These are phyloP conservation scores for Pampus argenteus DNA, from an alignment of 2,797 vertebrate species.

Conservation along the genomic window DNA sequence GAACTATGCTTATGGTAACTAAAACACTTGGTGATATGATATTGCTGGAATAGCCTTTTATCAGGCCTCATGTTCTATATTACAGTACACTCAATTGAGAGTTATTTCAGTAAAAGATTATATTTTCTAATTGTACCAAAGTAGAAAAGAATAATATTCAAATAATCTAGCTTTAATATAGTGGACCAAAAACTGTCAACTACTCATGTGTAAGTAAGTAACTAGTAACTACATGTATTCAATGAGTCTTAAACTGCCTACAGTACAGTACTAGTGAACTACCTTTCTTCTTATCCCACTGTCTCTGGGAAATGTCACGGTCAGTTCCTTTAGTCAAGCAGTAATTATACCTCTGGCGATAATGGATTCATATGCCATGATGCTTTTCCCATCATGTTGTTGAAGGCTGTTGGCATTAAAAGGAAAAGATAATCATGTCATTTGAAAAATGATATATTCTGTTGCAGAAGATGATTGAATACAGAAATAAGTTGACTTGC, in stretches of 20 bases:
- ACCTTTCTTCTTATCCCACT: constrained; percentile 9
- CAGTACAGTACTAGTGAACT: constrained; percentile 1
- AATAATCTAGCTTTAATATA: neutral
- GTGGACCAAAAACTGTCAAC: neutral
- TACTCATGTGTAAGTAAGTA: neutral
- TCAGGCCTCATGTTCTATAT: neutral
- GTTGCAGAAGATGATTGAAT: constrained; percentile 32
- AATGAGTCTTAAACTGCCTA: constrained; percentile 1
- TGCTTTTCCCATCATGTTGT: constrained; percentile 38
- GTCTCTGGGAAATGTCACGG: constrained; percentile 43
- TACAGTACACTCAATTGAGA: neutral
- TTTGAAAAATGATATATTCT: constrained; percentile 49
- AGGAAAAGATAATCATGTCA: constrained; percentile 43
- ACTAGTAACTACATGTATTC: constrained; percentile 1
- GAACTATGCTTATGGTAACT: no score
- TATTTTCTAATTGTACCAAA: constrained; percentile 1
- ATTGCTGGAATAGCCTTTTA: neutral
- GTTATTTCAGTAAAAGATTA: neutral
- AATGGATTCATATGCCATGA: constrained; percentile 54
- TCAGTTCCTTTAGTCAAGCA: constrained; percentile 43
- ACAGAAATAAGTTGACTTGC: constrained; percentile 36
- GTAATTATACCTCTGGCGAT: constrained; percentile 57
- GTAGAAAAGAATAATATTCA: neutral
- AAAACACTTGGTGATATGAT: no score
- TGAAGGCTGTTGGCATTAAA: constrained; percentile 37